Evolutionary conservation across 2,888 invertebrate species (phyloP).

Genomic region (Aphodius granarius): DNA sequence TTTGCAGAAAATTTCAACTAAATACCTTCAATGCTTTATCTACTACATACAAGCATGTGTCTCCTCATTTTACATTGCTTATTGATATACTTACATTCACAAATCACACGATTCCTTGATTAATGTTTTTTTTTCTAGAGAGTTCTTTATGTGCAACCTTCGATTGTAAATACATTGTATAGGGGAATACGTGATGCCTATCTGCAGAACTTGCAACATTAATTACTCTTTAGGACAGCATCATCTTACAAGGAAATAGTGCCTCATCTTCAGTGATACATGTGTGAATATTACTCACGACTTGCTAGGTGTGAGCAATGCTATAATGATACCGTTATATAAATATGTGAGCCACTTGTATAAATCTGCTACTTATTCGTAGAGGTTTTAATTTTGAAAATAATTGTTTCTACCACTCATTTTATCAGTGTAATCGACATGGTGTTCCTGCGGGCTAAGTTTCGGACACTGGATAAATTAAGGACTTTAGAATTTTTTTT

Average conservation of each 20-base stretch:
- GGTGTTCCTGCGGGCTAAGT: too few relatives aligned
- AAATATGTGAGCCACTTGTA: background rate
- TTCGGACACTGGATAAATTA: too few relatives aligned
- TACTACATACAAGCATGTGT: background rate
- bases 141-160: background rate
- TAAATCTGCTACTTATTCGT: background rate
- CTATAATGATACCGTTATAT: background rate
- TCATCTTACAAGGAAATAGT: background rate
- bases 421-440: too few relatives aligned
- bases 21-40: background rate
- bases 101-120: background rate
- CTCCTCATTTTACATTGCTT: background rate
- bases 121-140: background rate
- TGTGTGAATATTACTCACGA: background rate
- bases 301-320: background rate
- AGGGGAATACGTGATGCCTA: background rate
- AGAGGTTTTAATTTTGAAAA: too few relatives aligned
- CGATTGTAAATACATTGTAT: background rate
- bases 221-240: background rate
- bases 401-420: too few relatives aligned
- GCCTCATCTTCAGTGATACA: background rate
- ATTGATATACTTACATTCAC: background rate
- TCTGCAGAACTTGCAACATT: background rate
- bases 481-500: too few relatives aligned
- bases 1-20: background rate